Conservation (phyloP, 1,140 invertebrate species). For the Leptonema lineaticorne region DNA sequence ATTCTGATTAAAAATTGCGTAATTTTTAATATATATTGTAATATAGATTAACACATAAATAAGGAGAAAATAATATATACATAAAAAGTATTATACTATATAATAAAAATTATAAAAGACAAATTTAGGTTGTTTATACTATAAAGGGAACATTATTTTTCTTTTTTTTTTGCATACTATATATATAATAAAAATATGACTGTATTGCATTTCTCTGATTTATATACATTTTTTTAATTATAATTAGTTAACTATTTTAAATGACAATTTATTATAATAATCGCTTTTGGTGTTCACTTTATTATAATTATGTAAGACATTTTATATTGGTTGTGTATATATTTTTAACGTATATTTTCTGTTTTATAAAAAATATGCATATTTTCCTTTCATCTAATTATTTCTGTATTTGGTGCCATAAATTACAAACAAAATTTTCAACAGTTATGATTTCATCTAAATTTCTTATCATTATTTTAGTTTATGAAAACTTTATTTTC, state of each 20-base stretch:
- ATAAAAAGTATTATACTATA: neutral
- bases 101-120: neutral
- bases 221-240: neutral
- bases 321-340: neutral
- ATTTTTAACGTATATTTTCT: neutral
- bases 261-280: no score
- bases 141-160: neutral
- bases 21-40: no score
- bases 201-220: neutral
- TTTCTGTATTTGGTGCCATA: neutral
- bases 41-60: no score
- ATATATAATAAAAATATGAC: neutral
- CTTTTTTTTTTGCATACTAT: neutral
- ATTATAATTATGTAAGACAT: neutral
- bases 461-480: no score
- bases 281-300: neutral
- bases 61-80: no score
- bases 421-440: no score
- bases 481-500: no score
- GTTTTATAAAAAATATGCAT: neutral
- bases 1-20: no score
- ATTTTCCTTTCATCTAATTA: neutral
- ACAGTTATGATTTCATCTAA: no score
- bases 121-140: constrained; percentile 4
- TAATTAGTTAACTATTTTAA: neutral